A percentile compares a stretch with the other conserved stretches of the same genome.
phyloP scores from a whole-genome alignment of 2,888 invertebrate genomes.

The Nematopogon swammerdamellus region DNA sequence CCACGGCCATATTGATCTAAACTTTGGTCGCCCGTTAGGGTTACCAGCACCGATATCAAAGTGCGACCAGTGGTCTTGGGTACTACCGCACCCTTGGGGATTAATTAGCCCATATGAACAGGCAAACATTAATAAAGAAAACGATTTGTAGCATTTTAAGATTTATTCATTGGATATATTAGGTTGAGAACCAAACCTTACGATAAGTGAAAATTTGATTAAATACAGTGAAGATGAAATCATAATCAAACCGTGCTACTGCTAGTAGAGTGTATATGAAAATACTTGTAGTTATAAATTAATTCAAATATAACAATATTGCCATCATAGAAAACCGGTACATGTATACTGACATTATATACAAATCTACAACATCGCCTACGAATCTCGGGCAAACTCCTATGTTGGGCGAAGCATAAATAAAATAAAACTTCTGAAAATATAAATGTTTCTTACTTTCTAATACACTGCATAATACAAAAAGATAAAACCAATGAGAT shows the following conservation, averaged over 20 bases:
- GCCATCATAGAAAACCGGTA: not conserved
- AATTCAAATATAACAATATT: not conserved
- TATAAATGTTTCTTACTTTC: no score
- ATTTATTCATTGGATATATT: not conserved
- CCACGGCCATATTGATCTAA: no score
- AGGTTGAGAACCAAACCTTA: slow-evolving; percentile 28
- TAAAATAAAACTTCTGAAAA: slow-evolving; percentile 7
- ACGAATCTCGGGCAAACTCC: slow-evolving; percentile 15
- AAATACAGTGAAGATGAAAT: not conserved
- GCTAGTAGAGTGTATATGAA: slow-evolving; percentile 2
- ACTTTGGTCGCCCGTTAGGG: no score
- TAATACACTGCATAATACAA: no score
- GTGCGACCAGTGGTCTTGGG: no score
- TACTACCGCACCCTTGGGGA: no score
- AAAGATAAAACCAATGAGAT: no score
- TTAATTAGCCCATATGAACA: no score
- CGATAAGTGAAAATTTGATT: slow-evolving; percentile 11
- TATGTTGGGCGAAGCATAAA: slow-evolving; percentile 6
- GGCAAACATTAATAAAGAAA: not conserved
- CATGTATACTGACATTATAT: slow-evolving; percentile 19
- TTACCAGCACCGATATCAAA: no score
- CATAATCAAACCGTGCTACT: not conserved
- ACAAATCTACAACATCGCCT: slow-evolving; percentile 44
- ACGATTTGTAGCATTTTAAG: not conserved
- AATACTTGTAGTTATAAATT: slow-evolving; percentile 14